A percentile compares a stretch with the other conserved stretches of the same genome.
Evolutionary conservation across 2,797 vertebrate species (phyloP).

Genomic region (Intellagama lesueurii): DNA sequence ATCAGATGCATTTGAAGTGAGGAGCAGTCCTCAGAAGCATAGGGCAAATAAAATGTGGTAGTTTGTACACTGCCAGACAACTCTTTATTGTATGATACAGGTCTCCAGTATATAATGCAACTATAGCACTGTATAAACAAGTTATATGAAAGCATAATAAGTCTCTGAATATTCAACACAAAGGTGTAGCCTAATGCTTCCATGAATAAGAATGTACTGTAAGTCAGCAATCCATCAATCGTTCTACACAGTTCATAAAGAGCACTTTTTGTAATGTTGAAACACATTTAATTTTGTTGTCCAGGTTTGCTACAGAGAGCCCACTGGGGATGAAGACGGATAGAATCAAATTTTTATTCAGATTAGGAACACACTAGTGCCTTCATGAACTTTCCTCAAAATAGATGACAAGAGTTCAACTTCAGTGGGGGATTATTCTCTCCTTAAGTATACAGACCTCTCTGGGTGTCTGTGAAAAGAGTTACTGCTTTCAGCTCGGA

Average conservation of each 20-base stretch:
- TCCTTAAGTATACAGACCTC: slow-evolving; percentile 61
- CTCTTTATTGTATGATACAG: no score
- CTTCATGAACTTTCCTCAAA: slow-evolving; percentile 54
- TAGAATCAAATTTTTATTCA: slow-evolving; percentile 43
- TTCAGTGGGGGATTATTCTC: slow-evolving; percentile 47
- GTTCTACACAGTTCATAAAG: neutral
- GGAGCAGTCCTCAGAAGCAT: no score
- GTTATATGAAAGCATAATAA: neutral
- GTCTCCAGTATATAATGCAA: no score
- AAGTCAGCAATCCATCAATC: neutral
- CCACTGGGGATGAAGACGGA: slow-evolving; percentile 24
- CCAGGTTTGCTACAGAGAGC: slow-evolving; percentile 31
- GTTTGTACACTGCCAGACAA: no score
- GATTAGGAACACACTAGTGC: slow-evolving; percentile 19
- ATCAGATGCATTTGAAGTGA: no score
- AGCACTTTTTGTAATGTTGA: neutral
- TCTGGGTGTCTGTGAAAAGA: slow-evolving; percentile 71
- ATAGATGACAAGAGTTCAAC: slow-evolving; percentile 33
- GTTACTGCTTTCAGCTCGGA: slow-evolving; percentile 63
- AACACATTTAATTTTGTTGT: slow-evolving; percentile 20
- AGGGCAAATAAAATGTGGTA: no score
- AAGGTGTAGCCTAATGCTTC: neutral
- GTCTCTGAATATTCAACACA: neutral
- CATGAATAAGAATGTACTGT: neutral
- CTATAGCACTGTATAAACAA: neutral